These are phyloP conservation scores for Ostrea denselamellosa DNA, from an alignment of 1,140 invertebrate species.

Conservation along the genomic window DNA sequence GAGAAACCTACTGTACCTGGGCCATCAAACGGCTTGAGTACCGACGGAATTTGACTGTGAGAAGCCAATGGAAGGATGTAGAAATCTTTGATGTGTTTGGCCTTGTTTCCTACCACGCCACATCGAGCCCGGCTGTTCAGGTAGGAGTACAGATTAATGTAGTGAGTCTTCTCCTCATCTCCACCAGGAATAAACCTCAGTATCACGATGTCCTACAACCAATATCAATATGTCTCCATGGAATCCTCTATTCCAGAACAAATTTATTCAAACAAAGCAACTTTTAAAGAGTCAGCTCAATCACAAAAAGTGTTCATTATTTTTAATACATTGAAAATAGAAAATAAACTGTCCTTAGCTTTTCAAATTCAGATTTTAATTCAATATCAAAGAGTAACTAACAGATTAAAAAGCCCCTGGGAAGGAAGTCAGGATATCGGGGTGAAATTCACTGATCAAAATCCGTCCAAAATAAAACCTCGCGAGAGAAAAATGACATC, in stretches of 20 bases:
- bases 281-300: too few species aligned
- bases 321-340: not conserved
- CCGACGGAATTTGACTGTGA: slow-evolving; percentile 86
- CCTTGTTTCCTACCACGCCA: slow-evolving; percentile 85
- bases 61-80: slow-evolving; percentile 93
- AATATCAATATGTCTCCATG: not conserved
- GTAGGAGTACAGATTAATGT: slow-evolving; percentile 93
- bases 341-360: too few species aligned
- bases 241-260: not conserved
- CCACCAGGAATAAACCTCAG: slow-evolving; percentile 88
- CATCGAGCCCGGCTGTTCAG: slow-evolving; percentile 87
- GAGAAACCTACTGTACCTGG: slow-evolving; percentile 83
- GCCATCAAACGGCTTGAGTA: slow-evolving; percentile 86
- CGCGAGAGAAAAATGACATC: too few species aligned
- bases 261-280: too few species aligned
- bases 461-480: too few species aligned
- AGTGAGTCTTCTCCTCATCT: slow-evolving; percentile 90
- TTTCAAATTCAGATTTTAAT: not conserved
- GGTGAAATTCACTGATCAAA: too few species aligned
- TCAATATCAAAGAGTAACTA: too few species aligned
- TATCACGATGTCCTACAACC: slow-evolving; percentile 87
- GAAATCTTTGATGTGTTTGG: slow-evolving; percentile 93
- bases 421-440: too few species aligned
- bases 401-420: too few species aligned
- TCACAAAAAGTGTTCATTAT: too few species aligned